Evolutionary conservation across 2,888 invertebrate genomes (phyloP).

Genomic region (Tetrapedia diversipes): DNA sequence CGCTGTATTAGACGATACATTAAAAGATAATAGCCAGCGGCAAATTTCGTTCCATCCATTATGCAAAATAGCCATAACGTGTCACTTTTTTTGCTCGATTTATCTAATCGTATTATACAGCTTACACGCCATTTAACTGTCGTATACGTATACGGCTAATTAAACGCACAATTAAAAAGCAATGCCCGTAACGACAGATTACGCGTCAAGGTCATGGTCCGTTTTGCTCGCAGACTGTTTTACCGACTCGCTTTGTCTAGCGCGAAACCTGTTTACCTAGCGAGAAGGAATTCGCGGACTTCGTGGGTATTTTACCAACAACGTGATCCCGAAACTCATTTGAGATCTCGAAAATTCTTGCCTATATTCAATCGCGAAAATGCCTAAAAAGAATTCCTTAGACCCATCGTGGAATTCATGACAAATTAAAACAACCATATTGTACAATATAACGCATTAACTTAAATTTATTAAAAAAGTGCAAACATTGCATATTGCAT

Average conservation of each 20-base stretch:
- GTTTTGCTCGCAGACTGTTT: conserved; percentile 55
- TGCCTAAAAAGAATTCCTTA: not conserved
- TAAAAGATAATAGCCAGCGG: conserved; percentile 22
- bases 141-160: conserved; percentile 26
- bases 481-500: too few relatives aligned
- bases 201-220: conserved; percentile 51
- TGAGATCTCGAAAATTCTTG: not conserved
- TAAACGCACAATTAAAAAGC: conserved; percentile 47
- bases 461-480: too few relatives aligned
- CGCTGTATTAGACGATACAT: not conserved
- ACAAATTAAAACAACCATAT: not conserved
- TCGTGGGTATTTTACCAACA: conserved; percentile 65
- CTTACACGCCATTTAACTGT: conserved; percentile 31
- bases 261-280: conserved; percentile 59
- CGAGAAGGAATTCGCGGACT: conserved; percentile 61
- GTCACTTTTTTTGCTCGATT: conserved; percentile 35
- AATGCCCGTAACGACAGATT: conserved; percentile 29
- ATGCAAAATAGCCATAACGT: conserved; percentile 33
- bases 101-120: conserved; percentile 46
- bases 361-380: not conserved
- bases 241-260: conserved; percentile 68
- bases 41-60: conserved; percentile 6
- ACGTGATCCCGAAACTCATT: not conserved
- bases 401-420: not conserved
- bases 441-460: too few relatives aligned